A percentile compares a stretch with the other conserved stretches of the same genome.
These are phyloP conservation scores for Agraylea sexmaculata DNA, from an alignment of 1,140 invertebrate genomes.

Conservation along the genomic window DNA sequence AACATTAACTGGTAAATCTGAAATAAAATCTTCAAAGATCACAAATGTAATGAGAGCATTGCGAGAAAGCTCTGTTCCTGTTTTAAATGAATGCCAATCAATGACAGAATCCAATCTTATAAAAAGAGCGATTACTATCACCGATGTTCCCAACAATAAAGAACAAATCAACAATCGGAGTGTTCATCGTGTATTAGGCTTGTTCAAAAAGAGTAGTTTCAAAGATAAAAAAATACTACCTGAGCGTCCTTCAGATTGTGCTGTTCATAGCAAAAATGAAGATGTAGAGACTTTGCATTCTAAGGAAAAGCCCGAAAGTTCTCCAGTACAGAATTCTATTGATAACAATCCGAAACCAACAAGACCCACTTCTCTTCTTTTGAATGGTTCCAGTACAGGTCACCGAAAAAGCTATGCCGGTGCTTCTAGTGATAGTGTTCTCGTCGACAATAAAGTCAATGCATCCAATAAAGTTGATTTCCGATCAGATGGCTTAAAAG, in stretches of 20 bases:
- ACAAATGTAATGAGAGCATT: constrained; percentile 41
- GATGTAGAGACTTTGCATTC: constrained; percentile 19
- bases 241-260: constrained; percentile 12
- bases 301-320: constrained; percentile 20
- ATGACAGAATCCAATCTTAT: constrained; percentile 47
- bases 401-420: constrained; percentile 27
- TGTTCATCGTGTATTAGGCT: constrained; percentile 53
- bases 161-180: constrained; percentile 41
- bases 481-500: constrained; percentile 29
- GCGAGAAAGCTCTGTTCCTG: constrained; percentile 52
- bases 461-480: constrained; percentile 24
- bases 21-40: constrained; percentile 25
- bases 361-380: constrained; percentile 35
- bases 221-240: constrained; percentile 27
- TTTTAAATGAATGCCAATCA: constrained; percentile 30
- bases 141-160: constrained; percentile 44
- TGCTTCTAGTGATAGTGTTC: constrained; percentile 28
- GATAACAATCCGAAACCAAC: constrained; percentile 26
- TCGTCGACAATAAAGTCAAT: constrained; percentile 22
- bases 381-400: constrained; percentile 36
- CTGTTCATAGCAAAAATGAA: not conserved
- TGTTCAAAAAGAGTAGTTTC: constrained; percentile 56
- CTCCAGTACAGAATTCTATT: constrained; percentile 1
- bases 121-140: constrained; percentile 54
- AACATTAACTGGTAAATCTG: constrained; percentile 25